Evolutionary conservation across 2,888 invertebrate genomes (phyloP).

Genomic region (Aleiodes alternator): DNA sequence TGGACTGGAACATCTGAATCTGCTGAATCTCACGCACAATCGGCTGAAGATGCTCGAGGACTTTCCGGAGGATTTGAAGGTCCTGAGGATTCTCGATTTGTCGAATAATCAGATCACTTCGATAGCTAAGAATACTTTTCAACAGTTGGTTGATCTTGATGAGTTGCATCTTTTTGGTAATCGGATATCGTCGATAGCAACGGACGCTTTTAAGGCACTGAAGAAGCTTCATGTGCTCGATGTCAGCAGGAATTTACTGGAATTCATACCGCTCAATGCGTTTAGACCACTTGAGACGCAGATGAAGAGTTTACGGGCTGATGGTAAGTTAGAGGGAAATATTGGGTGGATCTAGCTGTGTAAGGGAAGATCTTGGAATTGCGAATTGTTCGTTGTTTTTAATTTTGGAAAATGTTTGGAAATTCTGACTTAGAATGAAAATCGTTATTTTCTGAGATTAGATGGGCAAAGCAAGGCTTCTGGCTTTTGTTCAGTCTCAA

Average conservation of each 20-base stretch:
- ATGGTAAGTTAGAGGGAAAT: conserved; percentile 80
- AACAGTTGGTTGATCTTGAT: conserved; percentile 84
- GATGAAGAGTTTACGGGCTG: conserved; percentile 84
- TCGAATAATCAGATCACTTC: conserved; percentile 89
- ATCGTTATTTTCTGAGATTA: too few species aligned
- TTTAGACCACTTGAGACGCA: conserved; percentile 88
- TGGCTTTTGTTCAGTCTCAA: too few species aligned
- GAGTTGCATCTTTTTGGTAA: conserved; percentile 89
- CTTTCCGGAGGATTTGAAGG: conserved; percentile 86
- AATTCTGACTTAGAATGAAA: too few species aligned
- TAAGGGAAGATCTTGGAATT: background rate
- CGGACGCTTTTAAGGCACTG: conserved; percentile 86
- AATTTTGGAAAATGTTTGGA: too few species aligned
- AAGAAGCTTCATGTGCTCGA: conserved; percentile 87
- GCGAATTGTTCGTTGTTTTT: too few species aligned
- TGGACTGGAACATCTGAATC: conserved; percentile 83
- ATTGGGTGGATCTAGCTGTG: background rate
- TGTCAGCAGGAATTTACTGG: conserved; percentile 89
- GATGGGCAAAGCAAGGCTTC: too few species aligned
- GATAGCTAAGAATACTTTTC: conserved; percentile 86
- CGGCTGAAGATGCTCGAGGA: conserved; percentile 88
- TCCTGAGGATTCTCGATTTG: conserved; percentile 87
- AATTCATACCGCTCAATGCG: conserved; percentile 86
- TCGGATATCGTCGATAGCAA: conserved; percentile 86
- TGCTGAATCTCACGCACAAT: conserved; percentile 90